Conservation (phyloP, 1,140 invertebrate genomes). For the Heliconius nattereri region DNA sequence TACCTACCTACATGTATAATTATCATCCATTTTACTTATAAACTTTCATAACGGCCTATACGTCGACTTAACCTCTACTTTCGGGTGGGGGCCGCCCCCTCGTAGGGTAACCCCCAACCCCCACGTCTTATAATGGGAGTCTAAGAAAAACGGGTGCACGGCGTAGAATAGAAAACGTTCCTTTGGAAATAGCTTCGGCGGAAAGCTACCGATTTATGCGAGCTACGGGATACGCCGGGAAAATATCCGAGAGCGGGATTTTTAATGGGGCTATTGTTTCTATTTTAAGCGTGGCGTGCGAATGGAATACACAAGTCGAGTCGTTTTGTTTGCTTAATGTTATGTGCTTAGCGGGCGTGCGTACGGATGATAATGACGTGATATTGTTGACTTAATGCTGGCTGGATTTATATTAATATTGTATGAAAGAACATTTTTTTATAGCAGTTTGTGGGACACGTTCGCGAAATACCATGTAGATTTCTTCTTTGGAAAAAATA, state of each 20-base stretch:
- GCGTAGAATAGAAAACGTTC: conserved; percentile 79
- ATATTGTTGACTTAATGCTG: conserved; percentile 34
- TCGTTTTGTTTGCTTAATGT: conserved; percentile 57
- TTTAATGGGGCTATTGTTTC: conserved; percentile 80
- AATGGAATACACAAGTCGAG: conserved; percentile 74
- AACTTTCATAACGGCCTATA: conserved; percentile 81
- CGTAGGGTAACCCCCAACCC: conserved; percentile 44
- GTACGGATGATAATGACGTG: conserved; percentile 50
- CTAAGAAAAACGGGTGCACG: conserved; percentile 79
- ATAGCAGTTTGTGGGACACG: background rate
- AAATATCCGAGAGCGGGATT: conserved; percentile 78
- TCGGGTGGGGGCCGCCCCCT: conserved; percentile 53
- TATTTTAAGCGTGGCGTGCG: conserved; percentile 78
- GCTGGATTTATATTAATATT: conserved; percentile 29
- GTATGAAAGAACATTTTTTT: conserved; percentile 1
- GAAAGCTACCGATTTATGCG: conserved; percentile 79
- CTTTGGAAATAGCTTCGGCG: conserved; percentile 79
- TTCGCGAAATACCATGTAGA: background rate
- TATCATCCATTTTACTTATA: conserved; percentile 81
- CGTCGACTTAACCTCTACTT: conserved; percentile 80
- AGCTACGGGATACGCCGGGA: conserved; percentile 75
- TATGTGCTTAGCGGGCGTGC: conserved; percentile 50
- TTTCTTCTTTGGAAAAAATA: too few relatives aligned
- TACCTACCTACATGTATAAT: conserved; percentile 77
- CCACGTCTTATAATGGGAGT: conserved; percentile 73